Percentiles rank a stretch among this genome's conserved stretches.
Conservation (phyloP, 2,113 vertebrate species). For the Ursus arctos region DNA sequence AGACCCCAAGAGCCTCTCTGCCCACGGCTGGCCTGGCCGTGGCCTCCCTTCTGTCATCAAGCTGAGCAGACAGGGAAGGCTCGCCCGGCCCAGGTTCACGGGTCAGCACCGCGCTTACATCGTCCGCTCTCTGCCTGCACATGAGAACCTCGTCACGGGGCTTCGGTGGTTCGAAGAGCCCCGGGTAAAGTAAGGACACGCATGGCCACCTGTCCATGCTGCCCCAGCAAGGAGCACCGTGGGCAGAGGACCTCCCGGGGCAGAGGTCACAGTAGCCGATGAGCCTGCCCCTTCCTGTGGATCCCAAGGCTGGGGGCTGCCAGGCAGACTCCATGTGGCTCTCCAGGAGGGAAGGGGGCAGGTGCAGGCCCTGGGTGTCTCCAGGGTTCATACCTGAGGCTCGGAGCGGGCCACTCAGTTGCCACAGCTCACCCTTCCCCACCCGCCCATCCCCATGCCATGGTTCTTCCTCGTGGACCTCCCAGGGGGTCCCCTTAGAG, state of each 20-base stretch:
- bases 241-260: background rate
- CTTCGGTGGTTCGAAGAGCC: constrained; percentile 63
- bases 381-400: background rate
- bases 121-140: constrained; percentile 31
- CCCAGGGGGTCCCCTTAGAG: background rate
- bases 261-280: rapidly evolving
- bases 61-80: background rate
- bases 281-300: rapidly evolving
- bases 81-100: rapidly evolving
- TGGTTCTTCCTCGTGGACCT: background rate
- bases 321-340: rapidly evolving
- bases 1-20: background rate
- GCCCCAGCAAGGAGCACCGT: rapidly evolving
- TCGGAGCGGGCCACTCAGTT: background rate
- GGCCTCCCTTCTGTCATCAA: rapidly evolving
- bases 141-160: constrained; percentile 59
- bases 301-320: background rate
- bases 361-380: rapidly evolving
- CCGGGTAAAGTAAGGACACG: rapidly evolving
- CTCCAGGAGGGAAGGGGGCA: background rate
- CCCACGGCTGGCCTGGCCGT: rapidly evolving
- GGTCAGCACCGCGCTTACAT: constrained; percentile 9
- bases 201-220: rapidly evolving
- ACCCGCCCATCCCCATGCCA: rapidly evolving
- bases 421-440: background rate